Conservation (phyloP, 2,797 vertebrate species). For the Hapalemur alaotrensis region DNA sequence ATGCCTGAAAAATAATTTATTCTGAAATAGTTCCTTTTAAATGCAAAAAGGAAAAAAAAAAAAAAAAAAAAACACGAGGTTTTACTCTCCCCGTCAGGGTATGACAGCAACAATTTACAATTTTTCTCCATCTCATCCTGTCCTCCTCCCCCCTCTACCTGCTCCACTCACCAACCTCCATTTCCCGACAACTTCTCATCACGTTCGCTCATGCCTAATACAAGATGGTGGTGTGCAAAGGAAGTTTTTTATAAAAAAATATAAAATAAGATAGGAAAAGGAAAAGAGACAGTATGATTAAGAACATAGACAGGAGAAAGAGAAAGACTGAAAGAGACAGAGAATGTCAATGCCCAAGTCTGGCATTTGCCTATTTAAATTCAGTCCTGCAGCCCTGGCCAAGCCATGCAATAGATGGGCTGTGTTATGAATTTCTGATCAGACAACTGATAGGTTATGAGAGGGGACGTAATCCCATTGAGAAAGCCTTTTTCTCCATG, state of each 20-base stretch:
- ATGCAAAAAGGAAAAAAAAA: neutral
- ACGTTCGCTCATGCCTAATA: slow-evolving; percentile 87
- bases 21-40: slow-evolving; percentile 73
- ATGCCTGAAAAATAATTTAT: slow-evolving; percentile 17
- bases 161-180: slow-evolving; percentile 88
- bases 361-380: slow-evolving; percentile 93
- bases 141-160: slow-evolving; percentile 76
- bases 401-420: slow-evolving; percentile 86
- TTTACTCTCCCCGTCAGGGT: slow-evolving; percentile 87
- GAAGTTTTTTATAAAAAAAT: slow-evolving; percentile 42
- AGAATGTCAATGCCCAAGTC: slow-evolving; percentile 85
- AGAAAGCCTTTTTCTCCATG: slow-evolving; percentile 84
- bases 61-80: slow-evolving; percentile 74
- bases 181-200: slow-evolving; percentile 91
- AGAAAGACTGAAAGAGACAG: slow-evolving; percentile 81
- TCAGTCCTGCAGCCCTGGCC: slow-evolving; percentile 86
- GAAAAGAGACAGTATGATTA: slow-evolving; percentile 69
- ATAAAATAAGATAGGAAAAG: slow-evolving; percentile 35
- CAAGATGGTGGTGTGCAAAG: slow-evolving; percentile 88
- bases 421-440: slow-evolving; percentile 90
- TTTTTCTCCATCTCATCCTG: slow-evolving; percentile 76
- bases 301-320: slow-evolving; percentile 79
- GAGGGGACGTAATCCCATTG: slow-evolving; percentile 85
- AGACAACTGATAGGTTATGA: slow-evolving; percentile 87
- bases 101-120: slow-evolving; percentile 81